Conservation (phyloP, 2,888 invertebrate species). For the Clunio marinus region DNA sequence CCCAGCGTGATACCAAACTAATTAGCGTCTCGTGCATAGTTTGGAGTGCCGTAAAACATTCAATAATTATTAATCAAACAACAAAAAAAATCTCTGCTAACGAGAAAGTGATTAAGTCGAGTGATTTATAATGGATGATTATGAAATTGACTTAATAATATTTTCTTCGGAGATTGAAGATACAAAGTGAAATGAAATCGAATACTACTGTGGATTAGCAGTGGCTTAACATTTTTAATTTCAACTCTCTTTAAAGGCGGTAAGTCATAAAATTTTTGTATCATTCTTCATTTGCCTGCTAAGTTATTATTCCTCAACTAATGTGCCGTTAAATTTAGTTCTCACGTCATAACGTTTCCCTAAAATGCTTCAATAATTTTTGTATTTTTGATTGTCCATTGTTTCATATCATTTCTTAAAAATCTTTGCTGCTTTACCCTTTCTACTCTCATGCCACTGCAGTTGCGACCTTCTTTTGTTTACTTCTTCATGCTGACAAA, state of each 20-base stretch:
- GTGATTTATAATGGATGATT: not conserved
- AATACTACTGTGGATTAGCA: not conserved
- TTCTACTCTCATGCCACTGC: too few relatives aligned
- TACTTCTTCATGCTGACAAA: too few relatives aligned
- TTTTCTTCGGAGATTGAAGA: too few relatives aligned
- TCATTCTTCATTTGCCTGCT: not conserved
- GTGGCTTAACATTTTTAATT: not conserved
- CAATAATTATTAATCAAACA: slow-evolving; percentile 13
- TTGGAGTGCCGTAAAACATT: not conserved
- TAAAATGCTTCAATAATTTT: not conserved
- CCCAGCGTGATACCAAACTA: slow-evolving; percentile 6
- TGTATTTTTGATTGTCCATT: too few relatives aligned
- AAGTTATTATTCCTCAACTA: not conserved
- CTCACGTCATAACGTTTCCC: not conserved
- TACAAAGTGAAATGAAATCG: not conserved
- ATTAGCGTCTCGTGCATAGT: not conserved
- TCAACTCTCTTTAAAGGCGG: not conserved
- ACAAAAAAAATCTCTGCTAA: not conserved
- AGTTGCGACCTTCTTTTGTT: too few relatives aligned
- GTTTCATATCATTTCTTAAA: too few relatives aligned
- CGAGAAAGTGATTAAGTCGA: slow-evolving; percentile 1
- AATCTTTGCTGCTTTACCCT: too few relatives aligned
- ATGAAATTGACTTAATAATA: too few relatives aligned
- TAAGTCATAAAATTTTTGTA: not conserved
- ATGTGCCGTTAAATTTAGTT: slow-evolving; percentile 7